Base-by-base conservation (phyloP, 1,140 invertebrate genomes). In the Zaprionus gabonicus region DNA sequence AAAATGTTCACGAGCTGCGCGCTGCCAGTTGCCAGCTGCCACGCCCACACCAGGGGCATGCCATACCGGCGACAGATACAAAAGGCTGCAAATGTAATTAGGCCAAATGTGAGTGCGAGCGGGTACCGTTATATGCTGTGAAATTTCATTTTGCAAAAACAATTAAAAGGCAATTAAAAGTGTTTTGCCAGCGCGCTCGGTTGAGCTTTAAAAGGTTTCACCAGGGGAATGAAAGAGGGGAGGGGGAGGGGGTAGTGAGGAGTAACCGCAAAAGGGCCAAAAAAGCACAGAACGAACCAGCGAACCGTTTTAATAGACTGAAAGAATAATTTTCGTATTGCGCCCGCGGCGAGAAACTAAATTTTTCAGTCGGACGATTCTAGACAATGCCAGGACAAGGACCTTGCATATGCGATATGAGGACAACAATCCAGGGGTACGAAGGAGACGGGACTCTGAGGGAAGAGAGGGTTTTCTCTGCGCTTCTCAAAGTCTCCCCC, bases 91-190 rank as follows among this genome's bases (percentile, higher is more conserved):
- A 81, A 81, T 82, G 79, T 85, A 85, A 90, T 90, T 90, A 90
- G 85, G 83, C 75, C 87, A 87, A 79, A 81, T 80, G 68, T 77
- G 46, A 41, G 60, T 65, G 53, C 53, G 56, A 58, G 62, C 75
- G 41, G 53, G 63, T 58, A 58, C 77, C 69, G 76, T 73, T 82
- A 68, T 82, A 68, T 67, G 71, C 56, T 27, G 34, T 65, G 70
- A 28, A 78, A 84, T 73, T 76, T 71, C 78, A 78, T 77, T 87
- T 80, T 65, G 78, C 71, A 81, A 81, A 91, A 91, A 91, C 87
- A 91, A 91, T 91, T 91, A 91, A 91, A 91, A 91, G 73, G 76
- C 84, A 88, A 91, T 91, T 91, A 91, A 84, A 84, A 81, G 70
- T 76, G 63, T 78, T 86, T 85, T 85, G n/a, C 68, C 62, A 59